These are phyloP conservation scores for Drosophila serrata DNA, from an alignment of 1,140 invertebrate genomes.

Conservation along the genomic window DNA sequence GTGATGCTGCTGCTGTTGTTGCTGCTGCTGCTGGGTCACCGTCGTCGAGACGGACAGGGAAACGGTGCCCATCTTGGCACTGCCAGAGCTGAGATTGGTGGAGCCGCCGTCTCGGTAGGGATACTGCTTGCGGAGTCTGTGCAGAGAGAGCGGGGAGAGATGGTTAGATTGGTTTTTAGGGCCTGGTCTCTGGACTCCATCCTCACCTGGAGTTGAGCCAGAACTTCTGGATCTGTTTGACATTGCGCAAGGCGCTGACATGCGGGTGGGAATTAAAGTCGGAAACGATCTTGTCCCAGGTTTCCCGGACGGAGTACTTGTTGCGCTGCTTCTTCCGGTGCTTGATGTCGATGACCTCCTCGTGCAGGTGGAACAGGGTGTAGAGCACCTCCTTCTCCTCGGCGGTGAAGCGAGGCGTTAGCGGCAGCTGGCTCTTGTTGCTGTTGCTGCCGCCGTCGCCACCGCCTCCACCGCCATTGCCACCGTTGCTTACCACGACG, in stretches of 20 bases:
- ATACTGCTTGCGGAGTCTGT: conserved; percentile 82
- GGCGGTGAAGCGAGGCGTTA: conserved; percentile 80
- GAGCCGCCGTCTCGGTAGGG: conserved; percentile 66
- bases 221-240: conserved; percentile 85
- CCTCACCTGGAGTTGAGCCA: conserved; percentile 83
- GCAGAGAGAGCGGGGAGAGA: background rate
- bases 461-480: background rate
- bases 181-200: rapidly evolving
- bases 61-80: conserved; percentile 33
- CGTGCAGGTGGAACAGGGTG: conserved; percentile 73
- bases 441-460: conserved; percentile 14
- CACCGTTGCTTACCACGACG: conserved; percentile 42
- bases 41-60: conserved; percentile 28
- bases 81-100: conserved; percentile 31
- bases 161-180: background rate
- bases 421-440: conserved; percentile 61
- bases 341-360: conserved; percentile 84
- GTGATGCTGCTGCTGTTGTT: conserved; percentile 41
- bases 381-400: conserved; percentile 84
- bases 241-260: conserved; percentile 74
- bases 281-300: conserved; percentile 82
- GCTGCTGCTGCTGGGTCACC: conserved; percentile 33
- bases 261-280: conserved; percentile 80
- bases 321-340: conserved; percentile 78
- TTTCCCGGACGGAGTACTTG: conserved; percentile 81